Evolutionary conservation across 2,797 vertebrate genomes (phyloP).

Genomic region (Scomberomorus guttatus): DNA sequence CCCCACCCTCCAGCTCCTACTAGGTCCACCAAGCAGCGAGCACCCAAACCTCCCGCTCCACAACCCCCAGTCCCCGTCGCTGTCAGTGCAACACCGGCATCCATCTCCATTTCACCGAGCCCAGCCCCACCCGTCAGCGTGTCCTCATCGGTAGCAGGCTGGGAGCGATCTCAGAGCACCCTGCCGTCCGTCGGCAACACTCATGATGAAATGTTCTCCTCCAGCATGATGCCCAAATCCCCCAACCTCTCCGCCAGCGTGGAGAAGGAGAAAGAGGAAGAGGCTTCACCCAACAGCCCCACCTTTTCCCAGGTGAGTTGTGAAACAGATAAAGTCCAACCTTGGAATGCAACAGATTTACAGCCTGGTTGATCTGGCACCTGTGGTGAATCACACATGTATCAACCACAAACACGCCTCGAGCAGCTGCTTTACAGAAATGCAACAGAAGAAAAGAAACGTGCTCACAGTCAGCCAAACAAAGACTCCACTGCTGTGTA

Average conservation of each 20-base stretch:
- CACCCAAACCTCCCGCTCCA: slow-evolving; percentile 86
- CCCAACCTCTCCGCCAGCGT: slow-evolving; percentile 37
- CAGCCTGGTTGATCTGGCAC: too few relatives aligned
- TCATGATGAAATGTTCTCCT: slow-evolving; percentile 85
- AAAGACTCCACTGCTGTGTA: too few relatives aligned
- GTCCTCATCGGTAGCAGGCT: slow-evolving; percentile 78
- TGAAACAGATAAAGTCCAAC: too few relatives aligned
- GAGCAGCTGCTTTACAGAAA: too few relatives aligned
- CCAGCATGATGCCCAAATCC: slow-evolving; percentile 81
- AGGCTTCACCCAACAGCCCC: slow-evolving; percentile 72
- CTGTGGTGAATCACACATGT: too few relatives aligned
- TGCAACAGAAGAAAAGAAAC: too few relatives aligned
- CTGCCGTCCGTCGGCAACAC: slow-evolving; percentile 81
- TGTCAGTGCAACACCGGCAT: slow-evolving; percentile 51
- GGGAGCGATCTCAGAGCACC: slow-evolving; percentile 87
- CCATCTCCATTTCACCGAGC: slow-evolving; percentile 75
- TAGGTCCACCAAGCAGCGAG: slow-evolving; percentile 78
- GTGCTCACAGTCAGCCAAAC: too few relatives aligned
- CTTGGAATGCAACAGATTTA: too few relatives aligned
- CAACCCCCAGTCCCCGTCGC: slow-evolving; percentile 59
- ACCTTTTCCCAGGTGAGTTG: slow-evolving; percentile 88
- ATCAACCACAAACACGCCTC: too few relatives aligned
- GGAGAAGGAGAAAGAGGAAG: slow-evolving; percentile 49
- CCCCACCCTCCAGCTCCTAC: slow-evolving; percentile 60
- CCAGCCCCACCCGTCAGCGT: slow-evolving; percentile 53